Conservation (phyloP, 2,888 invertebrate genomes). For the Cephus rjabovi region DNA sequence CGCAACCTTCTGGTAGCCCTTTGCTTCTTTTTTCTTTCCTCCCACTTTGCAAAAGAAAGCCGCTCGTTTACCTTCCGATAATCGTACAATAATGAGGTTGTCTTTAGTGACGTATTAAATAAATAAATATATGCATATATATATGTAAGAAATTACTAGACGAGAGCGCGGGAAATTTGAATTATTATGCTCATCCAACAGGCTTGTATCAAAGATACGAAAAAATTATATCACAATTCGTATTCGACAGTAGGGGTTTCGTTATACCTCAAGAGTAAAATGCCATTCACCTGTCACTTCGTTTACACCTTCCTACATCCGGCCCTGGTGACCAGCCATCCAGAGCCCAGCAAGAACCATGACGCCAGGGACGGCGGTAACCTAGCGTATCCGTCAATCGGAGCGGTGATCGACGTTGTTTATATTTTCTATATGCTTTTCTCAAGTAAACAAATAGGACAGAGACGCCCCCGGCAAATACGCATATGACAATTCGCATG, state of each 20-base stretch:
- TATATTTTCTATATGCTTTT: background rate
- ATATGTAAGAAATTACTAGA: background rate
- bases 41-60: background rate
- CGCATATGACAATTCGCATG: background rate
- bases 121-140: background rate
- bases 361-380: background rate
- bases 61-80: background rate
- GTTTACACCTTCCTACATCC: constrained; percentile 20
- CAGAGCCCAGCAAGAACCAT: background rate
- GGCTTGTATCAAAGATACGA: background rate
- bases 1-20: background rate
- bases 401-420: background rate
- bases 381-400: background rate
- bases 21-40: background rate
- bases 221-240: background rate
- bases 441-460: background rate
- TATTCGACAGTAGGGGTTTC: constrained; percentile 17
- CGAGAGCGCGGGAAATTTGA: background rate
- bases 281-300: constrained; percentile 46
- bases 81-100: background rate
- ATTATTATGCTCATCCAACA: background rate
- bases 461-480: background rate
- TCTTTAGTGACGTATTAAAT: background rate
- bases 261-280: constrained; percentile 34
- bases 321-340: constrained; percentile 15